Evolutionary conservation across 2,888 invertebrate species (phyloP), one percentile per base, ranked within the genome.

Genomic region (Eretmocerus hayati): DNA sequence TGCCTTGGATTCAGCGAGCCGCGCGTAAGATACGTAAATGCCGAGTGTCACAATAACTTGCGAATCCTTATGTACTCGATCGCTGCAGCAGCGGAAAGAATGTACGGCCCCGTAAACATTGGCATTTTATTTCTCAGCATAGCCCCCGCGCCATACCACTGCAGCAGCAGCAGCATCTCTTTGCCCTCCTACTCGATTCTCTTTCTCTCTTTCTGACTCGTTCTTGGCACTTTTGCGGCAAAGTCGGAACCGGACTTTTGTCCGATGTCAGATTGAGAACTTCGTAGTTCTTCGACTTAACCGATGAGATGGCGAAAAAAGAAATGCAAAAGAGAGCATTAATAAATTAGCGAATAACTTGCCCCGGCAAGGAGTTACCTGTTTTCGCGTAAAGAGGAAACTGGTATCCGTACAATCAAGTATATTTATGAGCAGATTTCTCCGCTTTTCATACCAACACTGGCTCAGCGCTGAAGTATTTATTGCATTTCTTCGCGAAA

Each of bases 31-130:
- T 56, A 56, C 56, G 56, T 52, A 56, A 57, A 57, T 52, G 55
- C 43, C 50, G 48, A 44, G 54, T 56, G 57, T 56, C 59, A 53
- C 55, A 58, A 57, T 57, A 59, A 56, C 52, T 59, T 58, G 57
- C 49, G 51, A 48, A 50, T 56, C 55, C 55, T 59, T 58, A 58
- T 57, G 59, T 56, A 54, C 50, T 53, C 55, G 57, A 56, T 56
- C 53, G 57, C 54, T 43, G 30, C 39, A 21, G n/a, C 50, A 40
- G 50, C 35, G 48, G 38, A 53, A 52, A 57, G 56, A 58, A 58
- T 50, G 55, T 56, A 58, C 59, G 58, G 58, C 57, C 60, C 58
- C 59, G 60, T 61, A 61, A 63, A 63, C 59, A 62, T 61, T 53
- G 59, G 55, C 58, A 59, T 61, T 63, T 63, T 62, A 63, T 63